Conservation (phyloP, 2,797 vertebrate species). For the Phrynocephalus vlangalii region DNA sequence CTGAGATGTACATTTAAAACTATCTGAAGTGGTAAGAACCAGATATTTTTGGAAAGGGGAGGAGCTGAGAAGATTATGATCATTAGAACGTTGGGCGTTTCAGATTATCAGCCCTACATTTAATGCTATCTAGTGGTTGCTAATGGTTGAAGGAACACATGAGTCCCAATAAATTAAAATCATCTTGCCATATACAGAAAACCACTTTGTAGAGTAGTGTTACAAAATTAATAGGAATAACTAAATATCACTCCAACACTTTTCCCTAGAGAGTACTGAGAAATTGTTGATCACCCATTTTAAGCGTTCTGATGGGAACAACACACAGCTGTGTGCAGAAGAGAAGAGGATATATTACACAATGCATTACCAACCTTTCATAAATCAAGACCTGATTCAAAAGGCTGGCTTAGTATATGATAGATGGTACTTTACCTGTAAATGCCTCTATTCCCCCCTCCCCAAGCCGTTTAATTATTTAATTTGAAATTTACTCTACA, state of each 20-base stretch:
- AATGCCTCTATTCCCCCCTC: conserved; percentile 9
- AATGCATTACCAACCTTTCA: not conserved
- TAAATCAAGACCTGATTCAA: conserved; percentile 26
- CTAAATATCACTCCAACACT: conserved; percentile 19
- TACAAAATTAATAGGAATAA: conserved; percentile 23
- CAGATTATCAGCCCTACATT: not conserved
- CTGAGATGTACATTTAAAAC: no score
- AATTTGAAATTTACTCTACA: conserved; percentile 35
- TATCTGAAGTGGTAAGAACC: not conserved
- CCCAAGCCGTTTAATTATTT: conserved; percentile 36
- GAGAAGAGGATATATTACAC: not conserved
- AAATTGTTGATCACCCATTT: not conserved
- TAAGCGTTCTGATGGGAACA: not conserved
- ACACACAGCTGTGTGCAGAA: not conserved
- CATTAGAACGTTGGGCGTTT: not conserved
- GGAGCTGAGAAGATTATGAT: not conserved
- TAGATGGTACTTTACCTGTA: conserved; percentile 19
- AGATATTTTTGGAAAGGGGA: not conserved
- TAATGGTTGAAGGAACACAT: not conserved
- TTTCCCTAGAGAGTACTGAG: conserved; percentile 14
- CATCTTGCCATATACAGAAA: not conserved
- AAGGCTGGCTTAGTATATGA: conserved; percentile 17
- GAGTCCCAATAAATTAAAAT: not conserved
- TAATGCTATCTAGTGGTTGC: not conserved
- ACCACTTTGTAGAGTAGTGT: not conserved